These are phyloP conservation scores for Corydoras sp. DNA, from an alignment of 2,113 vertebrate genomes.

Conservation along the genomic window DNA sequence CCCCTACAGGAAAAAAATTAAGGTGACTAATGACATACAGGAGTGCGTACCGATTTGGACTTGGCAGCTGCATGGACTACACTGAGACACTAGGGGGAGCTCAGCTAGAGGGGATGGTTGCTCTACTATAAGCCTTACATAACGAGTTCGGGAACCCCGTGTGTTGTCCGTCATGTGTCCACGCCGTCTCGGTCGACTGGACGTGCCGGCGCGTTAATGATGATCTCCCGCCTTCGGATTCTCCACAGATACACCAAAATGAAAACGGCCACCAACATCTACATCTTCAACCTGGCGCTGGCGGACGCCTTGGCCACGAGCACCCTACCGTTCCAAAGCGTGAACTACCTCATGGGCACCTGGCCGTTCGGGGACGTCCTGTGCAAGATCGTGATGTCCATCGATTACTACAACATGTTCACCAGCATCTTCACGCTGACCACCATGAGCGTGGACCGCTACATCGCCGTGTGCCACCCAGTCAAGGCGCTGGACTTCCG, in stretches of 20 bases:
- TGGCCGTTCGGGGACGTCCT: constrained; percentile 92
- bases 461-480: constrained; percentile 93
- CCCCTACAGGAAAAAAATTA: too few species aligned
- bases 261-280: constrained; percentile 99
- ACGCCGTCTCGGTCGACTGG: too few species aligned
- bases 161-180: too few species aligned
- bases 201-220: too few species aligned
- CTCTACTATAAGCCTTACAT: too few species aligned
- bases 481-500: constrained; percentile 96
- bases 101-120: too few species aligned
- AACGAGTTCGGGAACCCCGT: too few species aligned
- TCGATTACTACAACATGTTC: constrained; percentile 99
- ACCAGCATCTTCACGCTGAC: constrained; percentile 98
- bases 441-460: constrained; percentile 98
- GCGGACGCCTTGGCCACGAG: constrained; percentile 94
- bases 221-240: neutral
- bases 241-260: constrained; percentile 91
- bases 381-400: constrained; percentile 94
- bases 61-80: too few species aligned
- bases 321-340: constrained; percentile 94
- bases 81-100: too few species aligned
- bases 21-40: too few species aligned
- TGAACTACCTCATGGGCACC: constrained; percentile 95
- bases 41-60: too few species aligned
- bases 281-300: constrained; percentile 96